Conservation (phyloP, 2,797 vertebrate species). For the Telmatherina bonti region DNA sequence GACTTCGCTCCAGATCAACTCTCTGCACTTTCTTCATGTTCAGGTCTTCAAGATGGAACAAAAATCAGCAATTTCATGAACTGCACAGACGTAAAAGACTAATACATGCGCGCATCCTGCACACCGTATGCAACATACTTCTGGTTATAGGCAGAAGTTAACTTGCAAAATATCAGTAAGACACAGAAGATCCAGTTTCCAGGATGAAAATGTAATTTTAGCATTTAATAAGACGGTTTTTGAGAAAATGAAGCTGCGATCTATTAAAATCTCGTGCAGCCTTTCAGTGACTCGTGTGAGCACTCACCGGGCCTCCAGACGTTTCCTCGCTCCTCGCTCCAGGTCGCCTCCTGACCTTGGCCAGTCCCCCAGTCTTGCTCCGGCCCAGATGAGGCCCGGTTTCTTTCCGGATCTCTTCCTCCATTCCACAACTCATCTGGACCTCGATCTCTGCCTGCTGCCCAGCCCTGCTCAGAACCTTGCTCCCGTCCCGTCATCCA, state of each 20-base stretch:
- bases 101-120: background rate
- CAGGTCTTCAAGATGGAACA: slow-evolving; percentile 58
- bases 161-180: background rate
- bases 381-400: slow-evolving; percentile 11
- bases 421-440: slow-evolving; percentile 62
- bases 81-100: background rate
- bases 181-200: background rate
- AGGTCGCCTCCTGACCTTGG: slow-evolving; percentile 51
- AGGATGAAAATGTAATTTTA: background rate
- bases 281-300: no score
- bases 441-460: slow-evolving; percentile 37
- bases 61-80: background rate
- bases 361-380: slow-evolving; percentile 57
- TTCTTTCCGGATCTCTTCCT: slow-evolving; percentile 51
- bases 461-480: slow-evolving; percentile 60
- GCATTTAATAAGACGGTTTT: no score
- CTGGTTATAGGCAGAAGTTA: background rate
- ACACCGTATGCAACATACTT: background rate
- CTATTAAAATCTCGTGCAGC: no score
- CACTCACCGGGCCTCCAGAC: slow-evolving; percentile 69
- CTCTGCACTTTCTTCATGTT: slow-evolving; percentile 76
- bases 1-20: slow-evolving; percentile 45
- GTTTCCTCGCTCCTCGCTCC: slow-evolving; percentile 62
- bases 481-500: slow-evolving; percentile 55
- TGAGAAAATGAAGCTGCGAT: no score